Evolutionary conservation across 2,797 vertebrate species (phyloP), one percentile per base, ranked within the genome.

Genomic region (Aeoliscus strigatus): DNA sequence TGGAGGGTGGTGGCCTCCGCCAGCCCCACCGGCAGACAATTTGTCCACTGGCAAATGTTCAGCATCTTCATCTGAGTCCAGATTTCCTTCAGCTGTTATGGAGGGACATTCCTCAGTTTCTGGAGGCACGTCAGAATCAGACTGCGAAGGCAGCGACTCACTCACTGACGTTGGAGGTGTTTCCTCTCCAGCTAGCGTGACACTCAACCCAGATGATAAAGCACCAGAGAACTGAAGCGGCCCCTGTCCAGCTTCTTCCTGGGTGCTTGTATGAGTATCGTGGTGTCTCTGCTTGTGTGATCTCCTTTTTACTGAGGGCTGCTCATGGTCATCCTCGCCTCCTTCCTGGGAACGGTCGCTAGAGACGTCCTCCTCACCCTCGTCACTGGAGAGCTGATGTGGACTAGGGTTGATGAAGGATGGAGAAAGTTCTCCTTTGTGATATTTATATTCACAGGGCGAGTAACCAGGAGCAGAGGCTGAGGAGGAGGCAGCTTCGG

Each of bases 71-170:
- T 99, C 96, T 0, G 96, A 99, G 81, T 99, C 96, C 13, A 98
- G 89, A 74, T 92, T 95, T 39, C 92, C 95, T 66, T 99, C 96
- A 0, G 95, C 94, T 9, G 95, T 98, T 59, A 98, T 98, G 32
- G 96, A 99, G 0, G 96, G 96, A 70, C 96, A 99, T 62, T 99
- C 96, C 59, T 99, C 96, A 0, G 96, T 98, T 81, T 92, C 96
- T 8, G 96, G 96, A 0, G 96, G 96, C 6, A 99, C 95, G 2
- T 99, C 96, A 0, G 96, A 99, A 75, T 99, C 96, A 0, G 95
- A 97, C 66, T 97, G 94, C 29, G 94, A 94, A 6, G 94, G 92
- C 55, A 93, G 77, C 1, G 96, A 98, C 62, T 99, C 95, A 1
- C 96, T 99, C 27, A 79, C 87, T 6, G 96, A 98, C 0, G 94